Conservation (phyloP, 2,797 vertebrate species). For the Rhadinocentrus ornatus region DNA sequence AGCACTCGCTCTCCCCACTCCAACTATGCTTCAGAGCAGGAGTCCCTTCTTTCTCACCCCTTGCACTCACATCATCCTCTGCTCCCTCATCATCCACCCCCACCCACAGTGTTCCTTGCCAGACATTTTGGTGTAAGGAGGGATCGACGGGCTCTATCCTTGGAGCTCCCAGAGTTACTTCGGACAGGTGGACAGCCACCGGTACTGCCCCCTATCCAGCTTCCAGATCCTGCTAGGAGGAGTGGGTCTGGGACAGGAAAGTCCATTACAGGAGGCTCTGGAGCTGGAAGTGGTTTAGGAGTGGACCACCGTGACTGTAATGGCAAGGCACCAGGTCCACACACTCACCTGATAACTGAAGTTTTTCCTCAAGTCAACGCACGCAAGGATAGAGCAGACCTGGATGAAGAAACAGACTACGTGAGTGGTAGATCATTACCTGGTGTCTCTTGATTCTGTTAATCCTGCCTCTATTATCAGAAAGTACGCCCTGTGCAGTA, state of each 20-base stretch:
- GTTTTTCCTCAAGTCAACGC: conserved; percentile 93
- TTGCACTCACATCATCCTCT: conserved; percentile 67
- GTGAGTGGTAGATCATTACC: conserved; percentile 79
- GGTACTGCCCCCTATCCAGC: conserved; percentile 31
- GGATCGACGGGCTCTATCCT: conserved; percentile 90
- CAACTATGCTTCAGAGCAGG: conserved; percentile 84
- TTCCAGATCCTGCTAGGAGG: conserved; percentile 71
- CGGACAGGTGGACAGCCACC: conserved; percentile 49
- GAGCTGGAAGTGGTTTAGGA: conserved; percentile 50
- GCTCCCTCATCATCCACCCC: conserved; percentile 56
- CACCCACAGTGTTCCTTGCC: conserved; percentile 61
- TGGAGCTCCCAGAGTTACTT: conserved; percentile 89
- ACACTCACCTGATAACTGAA: conserved; percentile 80
- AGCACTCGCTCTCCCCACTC: conserved; percentile 80
- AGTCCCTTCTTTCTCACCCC: conserved; percentile 87
- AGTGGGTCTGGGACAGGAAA: conserved; percentile 61
- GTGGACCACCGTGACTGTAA: conserved; percentile 90
- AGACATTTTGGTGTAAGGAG: conserved; percentile 64
- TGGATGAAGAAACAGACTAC: conserved; percentile 94
- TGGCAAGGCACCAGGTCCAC: conserved; percentile 87
- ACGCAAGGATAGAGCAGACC: conserved; percentile 85
- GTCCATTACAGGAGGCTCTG: conserved; percentile 57
- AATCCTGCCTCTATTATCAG: neutral
- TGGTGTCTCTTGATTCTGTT: neutral
- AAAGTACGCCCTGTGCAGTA: too few species aligned